phyloP scores from a whole-genome alignment of 2,797 vertebrate genomes.

The Benthosema pterotum region DNA sequence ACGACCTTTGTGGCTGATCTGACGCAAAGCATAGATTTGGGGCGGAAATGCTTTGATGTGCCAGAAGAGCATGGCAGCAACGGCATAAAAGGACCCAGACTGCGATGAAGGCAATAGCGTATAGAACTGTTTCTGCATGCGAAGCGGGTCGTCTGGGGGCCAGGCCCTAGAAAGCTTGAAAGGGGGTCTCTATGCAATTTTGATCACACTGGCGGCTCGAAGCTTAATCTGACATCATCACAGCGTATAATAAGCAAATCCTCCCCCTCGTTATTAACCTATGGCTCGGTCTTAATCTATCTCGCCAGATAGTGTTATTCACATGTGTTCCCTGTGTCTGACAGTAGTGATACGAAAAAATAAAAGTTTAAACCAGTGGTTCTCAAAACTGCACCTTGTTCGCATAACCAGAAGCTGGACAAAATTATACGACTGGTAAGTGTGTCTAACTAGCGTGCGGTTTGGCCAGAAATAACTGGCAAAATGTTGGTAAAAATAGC shows the following conservation, averaged over 20 bases:
- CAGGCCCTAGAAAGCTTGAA: slow-evolving; percentile 37
- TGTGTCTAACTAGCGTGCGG: too few species aligned
- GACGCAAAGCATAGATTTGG: too few species aligned
- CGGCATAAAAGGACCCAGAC: slow-evolving; percentile 58
- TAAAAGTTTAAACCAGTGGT: too few species aligned
- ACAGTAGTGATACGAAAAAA: background rate
- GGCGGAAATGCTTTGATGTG: slow-evolving; percentile 57
- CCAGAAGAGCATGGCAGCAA: slow-evolving; percentile 53
- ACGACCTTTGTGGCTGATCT: too few species aligned
- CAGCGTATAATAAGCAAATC: slow-evolving; percentile 66
- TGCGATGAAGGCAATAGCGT: slow-evolving; percentile 64
- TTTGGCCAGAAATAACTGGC: too few species aligned
- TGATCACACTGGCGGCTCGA: slow-evolving; percentile 64
- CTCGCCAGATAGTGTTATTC: too few species aligned
- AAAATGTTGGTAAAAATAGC: too few species aligned
- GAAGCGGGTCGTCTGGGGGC: slow-evolving; percentile 63
- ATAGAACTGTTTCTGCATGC: slow-evolving; percentile 64
- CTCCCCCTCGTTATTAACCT: slow-evolving; percentile 64
- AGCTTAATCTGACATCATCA: slow-evolving; percentile 64
- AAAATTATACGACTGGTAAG: too few species aligned
- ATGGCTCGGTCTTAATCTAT: slow-evolving; percentile 52
- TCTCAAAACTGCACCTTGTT: too few species aligned
- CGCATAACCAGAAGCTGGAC: too few species aligned
- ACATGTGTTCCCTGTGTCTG: background rate
- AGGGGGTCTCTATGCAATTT: slow-evolving; percentile 49